Conservation (phyloP, 2,797 vertebrate genomes). For the Poliocrania exsul region DNA sequence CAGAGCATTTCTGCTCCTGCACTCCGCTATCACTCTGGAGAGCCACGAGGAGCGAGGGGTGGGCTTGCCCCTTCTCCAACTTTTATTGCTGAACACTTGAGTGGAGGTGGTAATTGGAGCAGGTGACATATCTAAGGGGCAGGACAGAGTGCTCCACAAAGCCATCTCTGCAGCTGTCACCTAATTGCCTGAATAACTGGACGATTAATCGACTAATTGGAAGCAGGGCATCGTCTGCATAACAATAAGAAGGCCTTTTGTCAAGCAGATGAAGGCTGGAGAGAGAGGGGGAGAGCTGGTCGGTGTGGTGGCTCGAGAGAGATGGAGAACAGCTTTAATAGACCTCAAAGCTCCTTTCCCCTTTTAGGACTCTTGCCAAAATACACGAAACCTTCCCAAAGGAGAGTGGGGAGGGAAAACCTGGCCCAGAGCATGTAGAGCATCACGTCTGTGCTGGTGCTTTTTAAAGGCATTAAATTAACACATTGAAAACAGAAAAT, state of each 20-base stretch:
- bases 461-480: neutral
- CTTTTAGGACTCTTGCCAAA: conserved; percentile 20
- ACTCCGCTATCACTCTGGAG: neutral
- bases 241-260: conserved; percentile 71
- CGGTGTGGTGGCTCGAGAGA: neutral
- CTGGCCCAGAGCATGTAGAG: neutral
- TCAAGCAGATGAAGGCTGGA: neutral
- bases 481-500: neutral
- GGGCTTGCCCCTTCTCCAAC: conserved; percentile 21
- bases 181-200: conserved; percentile 80
- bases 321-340: neutral
- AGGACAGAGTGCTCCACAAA: conserved; percentile 59
- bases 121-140: conserved; percentile 71
- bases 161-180: conserved; percentile 73
- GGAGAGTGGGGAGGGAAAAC: neutral
- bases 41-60: neutral
- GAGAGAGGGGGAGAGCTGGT: conserved; percentile 26
- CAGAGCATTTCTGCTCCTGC: neutral
- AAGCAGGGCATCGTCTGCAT: conserved; percentile 67
- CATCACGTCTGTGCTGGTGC: neutral
- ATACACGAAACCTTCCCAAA: neutral
- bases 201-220: conserved; percentile 79
- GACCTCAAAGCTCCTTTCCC: neutral
- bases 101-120: conserved; percentile 72
- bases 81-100: conserved; percentile 68